phyloP scores from a whole-genome alignment of 2,113 vertebrate species.

The Osmerus eperlanus region DNA sequence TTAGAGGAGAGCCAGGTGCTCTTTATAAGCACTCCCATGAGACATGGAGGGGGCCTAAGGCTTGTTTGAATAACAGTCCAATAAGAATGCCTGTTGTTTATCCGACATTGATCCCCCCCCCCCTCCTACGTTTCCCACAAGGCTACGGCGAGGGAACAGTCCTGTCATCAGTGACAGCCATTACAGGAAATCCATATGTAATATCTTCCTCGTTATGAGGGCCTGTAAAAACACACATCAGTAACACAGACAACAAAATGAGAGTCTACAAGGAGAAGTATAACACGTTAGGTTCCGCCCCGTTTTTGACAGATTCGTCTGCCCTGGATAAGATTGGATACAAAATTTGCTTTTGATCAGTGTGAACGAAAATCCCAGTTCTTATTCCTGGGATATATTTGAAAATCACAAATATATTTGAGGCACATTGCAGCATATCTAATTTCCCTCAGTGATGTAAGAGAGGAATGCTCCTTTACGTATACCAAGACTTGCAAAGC shows the following conservation, averaged over 20 bases:
- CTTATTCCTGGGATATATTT: no score
- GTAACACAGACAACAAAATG: slow-evolving; percentile 20
- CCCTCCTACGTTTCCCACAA: slow-evolving; percentile 44
- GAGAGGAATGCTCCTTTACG: no score
- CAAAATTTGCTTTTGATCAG: no score
- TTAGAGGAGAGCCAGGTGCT: slow-evolving; percentile 42
- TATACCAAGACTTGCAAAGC: neutral
- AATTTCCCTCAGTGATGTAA: no score
- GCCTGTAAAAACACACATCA: slow-evolving; percentile 46
- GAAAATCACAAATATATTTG: no score
- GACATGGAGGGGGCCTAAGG: slow-evolving; percentile 21
- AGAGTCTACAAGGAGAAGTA: no score
- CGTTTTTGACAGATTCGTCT: no score
- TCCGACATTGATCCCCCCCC: slow-evolving; percentile 55
- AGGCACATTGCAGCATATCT: no score
- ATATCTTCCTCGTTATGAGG: slow-evolving; percentile 56
- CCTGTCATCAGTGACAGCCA: slow-evolving; percentile 52
- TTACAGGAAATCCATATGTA: slow-evolving; percentile 71
- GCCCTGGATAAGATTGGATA: no score
- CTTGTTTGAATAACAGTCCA: slow-evolving; percentile 63
- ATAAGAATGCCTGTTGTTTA: slow-evolving; percentile 54
- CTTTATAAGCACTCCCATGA: slow-evolving; percentile 48
- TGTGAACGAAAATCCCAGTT: no score
- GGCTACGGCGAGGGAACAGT: slow-evolving; percentile 20
- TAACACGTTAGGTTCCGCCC: no score